A percentile compares a stretch with the other conserved stretches of the same genome.
Evolutionary conservation across 2,113 vertebrate genomes (phyloP).

Genomic region (Semicossyphus pulcher): DNA sequence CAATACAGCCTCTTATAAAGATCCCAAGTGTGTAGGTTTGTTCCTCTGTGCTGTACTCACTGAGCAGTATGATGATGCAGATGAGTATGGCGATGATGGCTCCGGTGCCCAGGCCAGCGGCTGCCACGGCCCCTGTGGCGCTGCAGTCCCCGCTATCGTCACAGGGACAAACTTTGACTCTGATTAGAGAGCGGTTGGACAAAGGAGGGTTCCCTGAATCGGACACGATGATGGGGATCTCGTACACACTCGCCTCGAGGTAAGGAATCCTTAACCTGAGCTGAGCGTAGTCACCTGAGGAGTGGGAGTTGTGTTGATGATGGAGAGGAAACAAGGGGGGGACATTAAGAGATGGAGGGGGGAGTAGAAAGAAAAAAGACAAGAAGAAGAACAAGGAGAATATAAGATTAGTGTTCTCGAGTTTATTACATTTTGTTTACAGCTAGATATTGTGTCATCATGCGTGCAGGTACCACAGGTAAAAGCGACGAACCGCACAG

Average conservation of each 20-base stretch:
- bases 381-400: constrained; percentile 1
- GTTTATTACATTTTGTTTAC: constrained; percentile 34
- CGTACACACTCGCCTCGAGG: constrained; percentile 91
- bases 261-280: constrained; percentile 90
- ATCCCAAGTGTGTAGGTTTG: background rate
- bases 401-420: constrained; percentile 14
- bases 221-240: constrained; percentile 91
- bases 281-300: constrained; percentile 92
- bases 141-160: constrained; percentile 96
- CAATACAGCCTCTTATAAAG: too few species aligned
- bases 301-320: background rate
- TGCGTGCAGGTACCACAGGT: background rate
- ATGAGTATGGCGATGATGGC: constrained; percentile 96
- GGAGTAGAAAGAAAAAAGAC: background rate
- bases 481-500: constrained; percentile 24
- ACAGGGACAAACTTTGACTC: constrained; percentile 97
- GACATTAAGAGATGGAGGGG: background rate
- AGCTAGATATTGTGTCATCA: constrained; percentile 28
- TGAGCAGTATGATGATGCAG: constrained; percentile 94
- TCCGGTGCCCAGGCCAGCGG: constrained; percentile 93
- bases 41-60: constrained; percentile 81
- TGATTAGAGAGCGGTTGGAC: constrained; percentile 92
- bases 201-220: constrained; percentile 97
- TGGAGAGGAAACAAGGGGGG: background rate
- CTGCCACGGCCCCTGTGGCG: constrained; percentile 90